Base-by-base conservation (phyloP, 2,113 vertebrate genomes). In the Dunckerocampus dactyliophorus region DNA sequence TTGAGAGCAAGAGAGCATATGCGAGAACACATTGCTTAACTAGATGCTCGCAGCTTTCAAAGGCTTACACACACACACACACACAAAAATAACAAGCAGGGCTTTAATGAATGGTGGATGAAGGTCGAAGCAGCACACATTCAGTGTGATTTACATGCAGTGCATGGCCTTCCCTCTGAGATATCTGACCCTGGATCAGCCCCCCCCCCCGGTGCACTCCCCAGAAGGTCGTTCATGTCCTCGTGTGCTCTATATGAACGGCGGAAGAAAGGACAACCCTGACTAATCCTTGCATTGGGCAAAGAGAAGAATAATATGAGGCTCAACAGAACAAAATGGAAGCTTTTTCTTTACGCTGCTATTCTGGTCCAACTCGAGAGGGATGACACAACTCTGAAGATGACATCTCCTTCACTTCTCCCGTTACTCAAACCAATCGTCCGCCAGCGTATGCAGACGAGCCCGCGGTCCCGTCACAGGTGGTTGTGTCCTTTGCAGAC, bases 171-270 rank as follows among this genome's bases (percentile, higher is more conserved):
- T 50, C 69, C 84, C 77, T 76, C 71, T 55, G 82, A 81, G 76
- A 73, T 62, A 62, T 55, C 74, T 83, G 87, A 88, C 87, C 82
- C 84, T 88, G 87, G 82, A 67, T 81, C 66, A 65, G 65, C 69
- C 81, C 83, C 24, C 24, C 5, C 24, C 75, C 71, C 43, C 59
- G 77, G 76, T 73, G 63, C 60, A 59, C 62, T 42, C 64, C 72
- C 66, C 64, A 75, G 69, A 84, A 74, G 80, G 76, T 75, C 69
- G 69, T 51, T 37, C 63, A 75, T 47, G 67, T 77, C 75, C 67
- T 75, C 75, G 59, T 76, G 78, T 70, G 71, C 59, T 77, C 75
- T 48, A 68, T 74, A 79, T 69, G 49, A 54, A 61, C 70, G 75
- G 52, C 47, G 51, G 55, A 67, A 68, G 75, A 76, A 65, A 55